Evolutionary conservation across 1,140 invertebrate genomes (phyloP).

Genomic region (Drosophila athabasca): DNA sequence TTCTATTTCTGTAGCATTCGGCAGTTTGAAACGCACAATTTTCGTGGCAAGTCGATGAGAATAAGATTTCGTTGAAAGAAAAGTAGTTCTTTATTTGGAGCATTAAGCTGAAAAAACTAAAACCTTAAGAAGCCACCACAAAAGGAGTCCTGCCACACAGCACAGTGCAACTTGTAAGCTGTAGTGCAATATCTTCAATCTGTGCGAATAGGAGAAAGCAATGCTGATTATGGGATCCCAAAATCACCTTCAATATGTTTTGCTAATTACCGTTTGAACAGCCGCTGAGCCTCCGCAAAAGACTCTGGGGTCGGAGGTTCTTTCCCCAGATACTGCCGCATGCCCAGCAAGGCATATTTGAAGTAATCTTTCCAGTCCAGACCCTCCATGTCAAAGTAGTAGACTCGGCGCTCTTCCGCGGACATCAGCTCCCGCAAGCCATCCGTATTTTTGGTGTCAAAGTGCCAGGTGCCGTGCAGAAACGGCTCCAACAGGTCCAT

Average conservation of each 20-base stretch:
- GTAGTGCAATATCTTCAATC: conserved; percentile 27
- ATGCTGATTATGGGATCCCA: too few species aligned
- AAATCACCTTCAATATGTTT: background rate
- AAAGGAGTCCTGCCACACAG: background rate
- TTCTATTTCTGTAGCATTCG: too few species aligned
- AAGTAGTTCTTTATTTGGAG: too few species aligned
- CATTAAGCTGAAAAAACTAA: background rate
- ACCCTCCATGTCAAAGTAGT: conserved; percentile 87
- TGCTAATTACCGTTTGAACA: background rate
- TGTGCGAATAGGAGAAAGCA: background rate
- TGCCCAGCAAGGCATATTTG: conserved; percentile 85
- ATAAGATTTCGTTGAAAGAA: too few species aligned
- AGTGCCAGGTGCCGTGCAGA: conserved; percentile 87
- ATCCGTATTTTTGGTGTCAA: conserved; percentile 87
- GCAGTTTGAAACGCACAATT: too few species aligned
- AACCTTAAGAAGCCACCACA: conserved; percentile 17
- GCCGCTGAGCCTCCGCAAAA: conserved; percentile 80
- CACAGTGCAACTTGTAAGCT: background rate
- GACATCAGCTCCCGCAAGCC: conserved; percentile 86
- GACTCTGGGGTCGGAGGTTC: conserved; percentile 86
- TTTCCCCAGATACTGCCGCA: conserved; percentile 88
- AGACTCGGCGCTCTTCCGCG: conserved; percentile 86
- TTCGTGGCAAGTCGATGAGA: too few species aligned
- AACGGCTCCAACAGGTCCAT: conserved; percentile 88
- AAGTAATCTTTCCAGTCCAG: conserved; percentile 88